Conservation (phyloP, 64 coral and sea anemone species). For the Hydrozoanthus tunicans region DNA sequence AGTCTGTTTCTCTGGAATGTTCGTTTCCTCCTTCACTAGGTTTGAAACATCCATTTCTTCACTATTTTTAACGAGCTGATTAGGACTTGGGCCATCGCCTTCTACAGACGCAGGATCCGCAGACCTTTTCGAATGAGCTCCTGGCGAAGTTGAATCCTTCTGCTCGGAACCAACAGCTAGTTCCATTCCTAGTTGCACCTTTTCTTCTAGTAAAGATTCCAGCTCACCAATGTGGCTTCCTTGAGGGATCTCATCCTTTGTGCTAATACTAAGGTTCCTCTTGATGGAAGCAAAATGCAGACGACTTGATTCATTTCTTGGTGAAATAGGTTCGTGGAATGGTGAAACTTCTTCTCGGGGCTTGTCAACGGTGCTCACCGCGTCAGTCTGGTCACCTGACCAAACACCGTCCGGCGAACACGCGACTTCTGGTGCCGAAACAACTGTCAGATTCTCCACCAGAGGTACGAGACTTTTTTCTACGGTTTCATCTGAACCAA, state of each 20-base stretch:
- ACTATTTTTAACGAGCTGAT: neutral
- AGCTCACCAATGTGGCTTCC: neutral
- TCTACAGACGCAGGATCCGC: neutral
- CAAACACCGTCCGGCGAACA: neutral
- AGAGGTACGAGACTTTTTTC: neutral
- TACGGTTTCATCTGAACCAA: neutral
- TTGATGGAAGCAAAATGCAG: conserved; percentile 44
- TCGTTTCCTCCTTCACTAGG: neutral
- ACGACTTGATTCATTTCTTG: conserved; percentile 22
- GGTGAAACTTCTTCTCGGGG: neutral
- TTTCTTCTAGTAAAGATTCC: conserved; percentile 35
- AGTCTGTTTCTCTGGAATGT: neutral
- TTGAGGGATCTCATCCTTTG: neutral
- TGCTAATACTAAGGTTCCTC: conserved; percentile 38
- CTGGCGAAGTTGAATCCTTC: neutral
- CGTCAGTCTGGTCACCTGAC: neutral
- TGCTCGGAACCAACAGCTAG: neutral
- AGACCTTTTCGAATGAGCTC: neutral
- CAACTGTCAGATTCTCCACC: conserved; percentile 1
- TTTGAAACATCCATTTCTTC: neutral
- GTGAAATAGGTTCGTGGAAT: conserved; percentile 12
- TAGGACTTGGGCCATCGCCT: neutral
- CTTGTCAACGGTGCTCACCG: neutral
- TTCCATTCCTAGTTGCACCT: neutral
- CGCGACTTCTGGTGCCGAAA: neutral